A percentile compares a stretch with the other conserved stretches of the same genome.
These are phyloP conservation scores for Dicrurus megarhynchus DNA, from an alignment of 2,113 vertebrate species.

Conservation along the genomic window DNA sequence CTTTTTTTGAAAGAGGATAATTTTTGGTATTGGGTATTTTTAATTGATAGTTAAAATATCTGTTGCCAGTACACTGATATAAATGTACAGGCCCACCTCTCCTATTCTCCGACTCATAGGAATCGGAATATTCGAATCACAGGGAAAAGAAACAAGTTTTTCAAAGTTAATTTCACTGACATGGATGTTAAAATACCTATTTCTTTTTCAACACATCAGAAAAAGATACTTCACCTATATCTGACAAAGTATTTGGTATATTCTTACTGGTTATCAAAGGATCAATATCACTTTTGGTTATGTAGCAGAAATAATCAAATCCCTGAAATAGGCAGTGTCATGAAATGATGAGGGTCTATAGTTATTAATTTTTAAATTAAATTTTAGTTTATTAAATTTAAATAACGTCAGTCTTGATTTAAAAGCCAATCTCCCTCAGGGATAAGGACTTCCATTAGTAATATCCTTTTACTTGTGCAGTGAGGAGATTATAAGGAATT, in stretches of 20 bases:
- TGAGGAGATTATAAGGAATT: background rate
- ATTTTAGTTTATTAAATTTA: background rate
- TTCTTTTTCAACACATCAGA: background rate
- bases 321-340: background rate
- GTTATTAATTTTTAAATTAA: background rate
- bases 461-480: background rate
- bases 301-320: background rate
- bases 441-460: background rate
- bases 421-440: background rate
- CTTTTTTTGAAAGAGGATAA: background rate
- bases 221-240: background rate
- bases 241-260: background rate
- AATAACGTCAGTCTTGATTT: background rate
- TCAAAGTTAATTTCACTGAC: background rate
- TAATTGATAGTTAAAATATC: background rate
- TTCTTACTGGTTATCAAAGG: background rate
- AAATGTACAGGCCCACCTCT: background rate
- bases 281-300: background rate
- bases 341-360: background rate
- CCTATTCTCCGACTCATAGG: background rate
- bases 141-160: background rate
- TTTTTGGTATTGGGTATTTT: background rate
- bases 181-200: background rate
- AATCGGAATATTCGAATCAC: background rate
- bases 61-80: background rate